Evolutionary conservation across 1,140 invertebrate species (phyloP), one percentile per base, ranked within the genome.

Genomic region (Bombus confusus): DNA sequence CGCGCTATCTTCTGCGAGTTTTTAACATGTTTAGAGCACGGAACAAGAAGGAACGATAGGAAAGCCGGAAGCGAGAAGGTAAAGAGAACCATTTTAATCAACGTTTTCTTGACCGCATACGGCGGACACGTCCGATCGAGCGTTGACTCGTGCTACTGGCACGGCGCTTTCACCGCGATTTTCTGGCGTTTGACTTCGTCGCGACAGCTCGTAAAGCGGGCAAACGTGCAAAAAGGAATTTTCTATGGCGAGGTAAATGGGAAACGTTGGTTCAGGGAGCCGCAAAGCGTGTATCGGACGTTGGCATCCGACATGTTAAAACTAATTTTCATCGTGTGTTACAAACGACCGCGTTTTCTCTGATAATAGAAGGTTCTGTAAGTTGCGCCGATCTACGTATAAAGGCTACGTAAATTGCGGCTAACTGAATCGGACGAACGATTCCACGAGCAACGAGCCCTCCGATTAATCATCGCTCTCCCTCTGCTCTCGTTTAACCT

Each of bases 101-200:
- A n/a, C 47, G n/a, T 52, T 81, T 62, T 22, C 52, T 81, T 73
- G 13, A 12, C 28, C 47, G 47, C 47, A 52, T 52, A 22, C 47
- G 47, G 18, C 18, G 47, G 47, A 52, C 18, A 22, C 47, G 81
- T 12, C 64, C 41, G 81, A 83, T 22, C 52, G 43, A 83, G 10
- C 73, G 73, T 69, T 52, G 73, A 77, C 73, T 57, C 73, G 62
- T 77, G 34, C 57, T n/a, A 71, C 83, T 84, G 62, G 37, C n/a
- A 47, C 25, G 72, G 6, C 62, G 72, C 57, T 59, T 52, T 59
- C 28, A 15, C 22, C n/a, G 74, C 37, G 47, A 84, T 71, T 77
- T 69, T n/a, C 37, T 34, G 52, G 28, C 47, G 47, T 52, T 79
- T 41, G 43, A 47, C 25, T 37, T 62, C 25, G n/a, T 12, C 37